phyloP scores from a whole-genome alignment of 2,113 vertebrate species.

The Elephas maximus region DNA sequence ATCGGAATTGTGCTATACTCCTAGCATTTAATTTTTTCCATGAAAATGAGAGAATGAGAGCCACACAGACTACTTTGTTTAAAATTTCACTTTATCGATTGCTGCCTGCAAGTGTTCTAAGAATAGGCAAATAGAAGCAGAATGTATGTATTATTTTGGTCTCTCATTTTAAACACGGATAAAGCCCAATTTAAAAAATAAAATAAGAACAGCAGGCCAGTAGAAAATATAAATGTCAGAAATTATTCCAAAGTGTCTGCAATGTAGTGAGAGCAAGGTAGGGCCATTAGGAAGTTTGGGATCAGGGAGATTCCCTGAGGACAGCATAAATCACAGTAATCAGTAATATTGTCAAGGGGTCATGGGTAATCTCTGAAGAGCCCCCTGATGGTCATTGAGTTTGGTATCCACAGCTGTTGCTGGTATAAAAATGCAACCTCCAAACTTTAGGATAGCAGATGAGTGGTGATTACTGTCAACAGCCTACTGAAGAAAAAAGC shows the following conservation, averaged over 20 bases:
- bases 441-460: not conserved
- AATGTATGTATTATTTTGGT: slow-evolving; percentile 60
- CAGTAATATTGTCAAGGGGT: not conserved
- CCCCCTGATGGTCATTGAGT: not conserved
- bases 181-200: not conserved
- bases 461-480: not conserved
- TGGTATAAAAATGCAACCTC: not conserved
- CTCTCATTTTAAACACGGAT: not conserved
- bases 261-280: not conserved
- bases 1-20: slow-evolving; percentile 67
- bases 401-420: not conserved
- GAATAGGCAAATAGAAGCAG: slow-evolving; percentile 60
- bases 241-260: not conserved
- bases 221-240: not conserved
- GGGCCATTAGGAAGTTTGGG: not conserved
- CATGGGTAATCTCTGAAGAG: not conserved
- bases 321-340: not conserved
- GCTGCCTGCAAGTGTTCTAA: slow-evolving; percentile 70
- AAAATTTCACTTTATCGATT: slow-evolving; percentile 76
- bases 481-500: not conserved
- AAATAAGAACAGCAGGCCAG: fast-evolving
- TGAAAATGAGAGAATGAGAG: slow-evolving; percentile 80
- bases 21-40: slow-evolving; percentile 71
- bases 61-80: slow-evolving; percentile 78
- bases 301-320: not conserved